Evolutionary conservation across 2,888 invertebrate genomes (phyloP), one percentile per base, ranked within the genome.

Genomic region (Alitta virens): DNA sequence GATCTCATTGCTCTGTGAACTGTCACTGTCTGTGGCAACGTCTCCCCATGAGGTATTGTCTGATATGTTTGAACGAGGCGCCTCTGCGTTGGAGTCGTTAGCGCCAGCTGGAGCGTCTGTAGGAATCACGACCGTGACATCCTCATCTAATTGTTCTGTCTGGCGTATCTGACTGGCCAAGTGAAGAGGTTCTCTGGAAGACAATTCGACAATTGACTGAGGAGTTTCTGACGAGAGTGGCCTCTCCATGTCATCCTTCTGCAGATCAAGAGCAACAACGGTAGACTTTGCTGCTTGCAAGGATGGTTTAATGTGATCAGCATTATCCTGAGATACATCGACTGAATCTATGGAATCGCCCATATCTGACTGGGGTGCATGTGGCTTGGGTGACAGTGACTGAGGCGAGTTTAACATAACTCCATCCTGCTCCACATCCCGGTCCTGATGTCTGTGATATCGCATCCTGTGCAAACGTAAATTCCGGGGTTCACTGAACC

Each of bases 401-500:
- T 33, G 33, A 33, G 33, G 33, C 7, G 33, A 33, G 12, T 33
- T 33, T 33, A 33, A 33, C 7, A 7, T 33, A 5, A 33, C 5
- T 12, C 5, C 12, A 7, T 33, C 33, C 33, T 33, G 33, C 33
- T 33, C 33, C 33, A 12, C 5, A 12, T 33, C 33, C 33, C 12
- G 33, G 50, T 25, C 38, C 46, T 54, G 50, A 23, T 63, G 75
- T 18, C 71, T 68, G 65, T 80, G 80, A 59, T 79, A 80, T 16
- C 78, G 73, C 63, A 76, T 68, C 33, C 80, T 77, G 67, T 82
- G 82, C 51, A 79, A 76, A 33, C 80, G 75, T 40, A 82, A 72
- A 63, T 80, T 82, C 24, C 78, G 69, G 40, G 76, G 73, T 62
- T 81, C 81, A 51, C 74, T 76, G 65, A 82, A 82, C n/a, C 79